Conservation (phyloP, 2,888 invertebrate genomes). For the Chalcosyrphus nemorum region DNA sequence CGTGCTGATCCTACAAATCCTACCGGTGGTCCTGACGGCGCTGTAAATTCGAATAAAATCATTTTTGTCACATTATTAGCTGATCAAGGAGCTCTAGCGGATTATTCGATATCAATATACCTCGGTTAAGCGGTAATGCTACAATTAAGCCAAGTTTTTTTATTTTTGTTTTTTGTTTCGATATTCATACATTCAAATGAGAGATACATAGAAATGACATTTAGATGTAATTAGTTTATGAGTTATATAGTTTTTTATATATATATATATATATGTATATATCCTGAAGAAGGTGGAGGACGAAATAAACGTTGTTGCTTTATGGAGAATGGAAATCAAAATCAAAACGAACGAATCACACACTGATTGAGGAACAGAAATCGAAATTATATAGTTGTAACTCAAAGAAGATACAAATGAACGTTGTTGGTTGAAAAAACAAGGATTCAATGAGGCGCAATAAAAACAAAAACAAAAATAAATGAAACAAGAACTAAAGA, state of each 20-base stretch:
- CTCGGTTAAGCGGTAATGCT: constrained; percentile 82
- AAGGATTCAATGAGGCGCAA: constrained; percentile 25
- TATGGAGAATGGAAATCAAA: constrained; percentile 43
- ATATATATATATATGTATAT: too few species aligned
- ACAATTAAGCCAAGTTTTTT: constrained; percentile 79
- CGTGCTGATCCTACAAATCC: constrained; percentile 97
- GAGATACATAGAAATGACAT: constrained; percentile 73
- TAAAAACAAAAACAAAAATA: constrained; percentile 2
- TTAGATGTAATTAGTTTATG: constrained; percentile 69
- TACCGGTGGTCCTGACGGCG: constrained; percentile 97
- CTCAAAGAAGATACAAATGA: constrained; percentile 16
- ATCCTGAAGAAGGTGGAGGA: constrained; percentile 11
- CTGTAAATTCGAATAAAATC: constrained; percentile 82
- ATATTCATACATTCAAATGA: constrained; percentile 72
- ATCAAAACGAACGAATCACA: constrained; percentile 22
- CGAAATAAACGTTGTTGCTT: constrained; percentile 21
- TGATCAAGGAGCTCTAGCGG: not conserved
- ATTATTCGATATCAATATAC: constrained; percentile 76
- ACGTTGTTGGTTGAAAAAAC: constrained; percentile 12
- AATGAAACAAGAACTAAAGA: too few species aligned
- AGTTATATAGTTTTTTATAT: constrained; percentile 39
- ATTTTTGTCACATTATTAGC: not conserved
- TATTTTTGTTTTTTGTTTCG: constrained; percentile 73
- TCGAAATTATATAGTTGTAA: constrained; percentile 35
- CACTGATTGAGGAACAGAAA: constrained; percentile 22